Base-by-base conservation (phyloP, 2,888 invertebrate genomes). In the Gandaritis pyraliata region DNA sequence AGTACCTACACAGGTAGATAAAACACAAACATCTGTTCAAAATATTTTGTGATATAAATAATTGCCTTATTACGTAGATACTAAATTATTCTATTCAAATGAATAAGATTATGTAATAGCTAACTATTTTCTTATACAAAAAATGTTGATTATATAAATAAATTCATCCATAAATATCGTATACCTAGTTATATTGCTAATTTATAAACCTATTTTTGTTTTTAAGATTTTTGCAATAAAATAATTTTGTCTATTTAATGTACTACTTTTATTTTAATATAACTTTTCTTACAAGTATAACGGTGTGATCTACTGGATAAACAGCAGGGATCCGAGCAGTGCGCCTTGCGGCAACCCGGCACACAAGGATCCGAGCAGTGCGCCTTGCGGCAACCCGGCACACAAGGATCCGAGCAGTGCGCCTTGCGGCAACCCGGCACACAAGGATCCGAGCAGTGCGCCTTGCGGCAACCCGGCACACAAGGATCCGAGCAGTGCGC, bases 31-130 rank as follows among this genome's bases (percentile, higher is more conserved):
- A 13, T 23, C 11, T 16, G n/a, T 50, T 71, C 69, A 61, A 70
- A 74, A 78, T 72, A 72, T 61, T 76, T 76, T 88, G 89, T 90
- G 89, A 90, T 90, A 90, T 82, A 64, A 83, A 43, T 43, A 80
- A 83, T 83, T 88, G 87, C 87, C 90, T 87, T 88, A 65, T 50
- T 52, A 1, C 7, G 1, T 12, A 48, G n/a, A 48, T 30, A 30
- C 13, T 51, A 67, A 65, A 70, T 50, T 61, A 16, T 47, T 67
- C 58, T 72, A 64, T 67, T 59, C 11, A 46, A 48, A 39, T 51
- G 38, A 43, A 52, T 53, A 39, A 54, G 49, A 49, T 11, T 46
- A 46, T 33, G 3, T 41, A 30, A 41, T 56, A 45, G 13, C 23
- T 58, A 46, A 16, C 29, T n/a, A 56, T 13, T 30, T 43, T 56